Evolutionary conservation across 2,797 vertebrate genomes (phyloP).

Genomic region (Lutjanus campechanus): DNA sequence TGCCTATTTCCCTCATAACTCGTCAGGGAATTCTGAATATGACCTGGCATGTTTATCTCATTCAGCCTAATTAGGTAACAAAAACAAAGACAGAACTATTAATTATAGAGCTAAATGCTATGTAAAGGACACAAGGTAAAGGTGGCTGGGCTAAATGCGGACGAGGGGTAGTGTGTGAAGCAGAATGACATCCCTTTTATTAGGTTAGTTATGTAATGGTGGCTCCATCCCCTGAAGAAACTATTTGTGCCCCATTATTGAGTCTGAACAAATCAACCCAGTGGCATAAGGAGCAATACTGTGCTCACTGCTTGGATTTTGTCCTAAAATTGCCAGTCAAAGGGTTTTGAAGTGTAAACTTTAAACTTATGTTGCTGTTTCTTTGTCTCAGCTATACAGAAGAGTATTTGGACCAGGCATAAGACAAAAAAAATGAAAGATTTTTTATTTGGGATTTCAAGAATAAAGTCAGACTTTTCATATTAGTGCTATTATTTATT

Average conservation of each 20-base stretch:
- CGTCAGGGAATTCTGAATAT: constrained; percentile 9
- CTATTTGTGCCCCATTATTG: constrained; percentile 46
- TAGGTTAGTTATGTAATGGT: constrained; percentile 56
- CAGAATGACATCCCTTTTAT: constrained; percentile 31
- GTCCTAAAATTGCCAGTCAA: constrained; percentile 28
- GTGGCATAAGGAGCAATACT: constrained; percentile 16
- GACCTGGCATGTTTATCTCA: constrained; percentile 22
- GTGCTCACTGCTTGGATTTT: constrained; percentile 12
- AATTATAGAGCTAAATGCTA: constrained; percentile 22
- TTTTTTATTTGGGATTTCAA: too few relatives aligned
- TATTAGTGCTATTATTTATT: too few relatives aligned
- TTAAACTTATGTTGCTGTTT: background rate
- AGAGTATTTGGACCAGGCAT: too few relatives aligned
- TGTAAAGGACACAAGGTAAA: constrained; percentile 15
- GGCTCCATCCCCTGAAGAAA: constrained; percentile 35
- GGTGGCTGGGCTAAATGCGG: constrained; percentile 16
- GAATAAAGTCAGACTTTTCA: too few relatives aligned
- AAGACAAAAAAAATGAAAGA: too few relatives aligned
- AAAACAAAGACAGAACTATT: constrained; percentile 12
- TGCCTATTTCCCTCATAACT: constrained; percentile 27
- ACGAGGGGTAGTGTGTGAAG: constrained; percentile 18
- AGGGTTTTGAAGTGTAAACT: background rate
- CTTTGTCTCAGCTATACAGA: constrained; percentile 7
- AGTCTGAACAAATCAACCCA: constrained; percentile 45
- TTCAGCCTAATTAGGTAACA: constrained; percentile 9